Evolutionary conservation across 2,797 vertebrate species (phyloP), one percentile per base, ranked within the genome.

Genomic region (Enteromius afrohamiltoni): DNA sequence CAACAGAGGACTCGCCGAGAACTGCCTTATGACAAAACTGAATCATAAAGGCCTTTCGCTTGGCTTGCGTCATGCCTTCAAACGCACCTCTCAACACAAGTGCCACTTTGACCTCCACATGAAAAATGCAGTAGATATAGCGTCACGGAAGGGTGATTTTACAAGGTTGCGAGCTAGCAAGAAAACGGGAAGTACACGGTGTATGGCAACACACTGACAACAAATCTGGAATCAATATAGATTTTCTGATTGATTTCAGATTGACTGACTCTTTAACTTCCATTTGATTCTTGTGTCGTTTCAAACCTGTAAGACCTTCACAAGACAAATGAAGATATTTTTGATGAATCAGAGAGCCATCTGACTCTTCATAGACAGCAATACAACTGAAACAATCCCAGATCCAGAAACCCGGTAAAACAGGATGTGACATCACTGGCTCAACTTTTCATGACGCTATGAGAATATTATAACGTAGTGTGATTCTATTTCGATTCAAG

Each of bases 61-160:
- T 58, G 79, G 70, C 67, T 80, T 42, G 34, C 10, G 5, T 40
- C 45, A 55, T 34, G 14, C 26, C 34, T 65, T 82, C 42, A 53
- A 67, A 81, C 2, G 1, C 26, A 80, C 13, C 34, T 45, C 34
- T 71, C 79, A 70, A 80, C 23, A 31, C 67, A 14, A 60, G 53
- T 2, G n/a, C n/a, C 51, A 29, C 51, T 80, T 71, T 80, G 79
- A 80, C 49, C 49, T 70, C 34, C n/a, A 53, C 47, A 68, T 40
- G 8, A 80, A 69, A 80, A 53, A 7, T 3, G 23, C 16, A 11
- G 16, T 16, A 31, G 42, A 68, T 53, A 76, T 60, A 19, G 14
- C 21, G 3, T 67, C 29, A 68, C 2, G 2, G 45, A 79, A 23
- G 26, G 26, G 19, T 3, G 62, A 16, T 34, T 79, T 65, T 51